Percentiles rank a stretch among this genome's conserved stretches.
Evolutionary conservation across 2,797 vertebrate species (phyloP).

Genomic region (Xerus rutilus): DNA sequence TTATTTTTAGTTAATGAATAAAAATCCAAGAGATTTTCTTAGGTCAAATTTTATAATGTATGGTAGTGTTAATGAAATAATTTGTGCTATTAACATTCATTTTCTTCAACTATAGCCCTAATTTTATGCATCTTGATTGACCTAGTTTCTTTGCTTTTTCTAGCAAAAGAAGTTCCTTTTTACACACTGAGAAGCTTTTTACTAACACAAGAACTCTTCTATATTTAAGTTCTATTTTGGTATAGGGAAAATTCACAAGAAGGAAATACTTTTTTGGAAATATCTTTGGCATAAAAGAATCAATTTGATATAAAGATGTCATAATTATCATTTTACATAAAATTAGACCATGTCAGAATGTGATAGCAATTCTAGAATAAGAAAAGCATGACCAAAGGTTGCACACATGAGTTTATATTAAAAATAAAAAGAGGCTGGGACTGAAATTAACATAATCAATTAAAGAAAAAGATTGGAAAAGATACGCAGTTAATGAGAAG

Average conservation of each 20-base stretch:
- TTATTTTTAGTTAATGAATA: constrained; percentile 32
- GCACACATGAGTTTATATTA: not conserved
- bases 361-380: constrained; percentile 8
- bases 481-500: not conserved
- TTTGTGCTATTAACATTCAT: not conserved
- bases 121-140: constrained; percentile 23
- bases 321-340: not conserved
- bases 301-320: not conserved
- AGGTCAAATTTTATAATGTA: constrained; percentile 19
- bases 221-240: not conserved
- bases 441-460: not conserved
- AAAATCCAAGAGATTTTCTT: not conserved
- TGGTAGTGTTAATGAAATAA: constrained; percentile 34
- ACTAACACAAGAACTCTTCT: not conserved
- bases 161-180: not conserved
- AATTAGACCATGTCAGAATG: not conserved
- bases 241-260: not conserved
- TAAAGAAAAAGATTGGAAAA: not conserved
- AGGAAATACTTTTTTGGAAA: not conserved
- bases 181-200: not conserved
- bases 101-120: not conserved
- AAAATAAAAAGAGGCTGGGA: not conserved
- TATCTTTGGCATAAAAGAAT: not conserved
- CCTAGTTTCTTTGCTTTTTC: not conserved
- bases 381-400: not conserved